These are phyloP conservation scores for Phengaris arion DNA, from an alignment of 2,888 invertebrate genomes.

Conservation along the genomic window DNA sequence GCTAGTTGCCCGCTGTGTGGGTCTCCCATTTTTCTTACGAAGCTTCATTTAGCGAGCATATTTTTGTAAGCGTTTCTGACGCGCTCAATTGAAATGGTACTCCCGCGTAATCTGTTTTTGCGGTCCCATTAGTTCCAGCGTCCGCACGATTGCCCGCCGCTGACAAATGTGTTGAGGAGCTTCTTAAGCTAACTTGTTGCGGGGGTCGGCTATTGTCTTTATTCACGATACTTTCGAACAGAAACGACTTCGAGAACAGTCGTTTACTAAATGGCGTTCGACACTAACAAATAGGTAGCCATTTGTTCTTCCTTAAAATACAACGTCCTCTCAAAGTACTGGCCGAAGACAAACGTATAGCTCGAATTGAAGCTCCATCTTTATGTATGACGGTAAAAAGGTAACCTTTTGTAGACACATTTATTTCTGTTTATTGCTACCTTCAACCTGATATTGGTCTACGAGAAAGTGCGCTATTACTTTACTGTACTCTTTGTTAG, in stretches of 20 bases:
- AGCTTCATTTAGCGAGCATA: constrained; percentile 31
- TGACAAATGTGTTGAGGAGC: constrained; percentile 23
- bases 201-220: constrained; percentile 53
- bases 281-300: constrained; percentile 56
- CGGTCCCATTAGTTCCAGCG: constrained; percentile 27
- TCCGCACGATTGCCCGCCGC: constrained; percentile 20
- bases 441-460: not conserved
- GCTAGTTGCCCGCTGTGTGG: not conserved
- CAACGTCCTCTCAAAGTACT: constrained; percentile 25
- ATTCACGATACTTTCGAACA: constrained; percentile 47
- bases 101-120: constrained; percentile 32
- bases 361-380: constrained; percentile 2
- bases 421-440: constrained; percentile 11
- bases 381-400: constrained; percentile 24
- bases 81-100: constrained; percentile 32
- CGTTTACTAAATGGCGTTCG: constrained; percentile 46
- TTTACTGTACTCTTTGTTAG: not conserved
- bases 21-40: constrained; percentile 19
- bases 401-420: not conserved
- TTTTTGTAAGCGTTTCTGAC: constrained; percentile 33
- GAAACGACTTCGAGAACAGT: constrained; percentile 43
- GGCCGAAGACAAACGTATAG: constrained; percentile 6
- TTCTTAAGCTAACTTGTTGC: constrained; percentile 58
- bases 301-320: constrained; percentile 41
- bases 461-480: not conserved